Base-by-base conservation (phyloP, 2,797 vertebrate genomes). In the Channa striata region DNA sequence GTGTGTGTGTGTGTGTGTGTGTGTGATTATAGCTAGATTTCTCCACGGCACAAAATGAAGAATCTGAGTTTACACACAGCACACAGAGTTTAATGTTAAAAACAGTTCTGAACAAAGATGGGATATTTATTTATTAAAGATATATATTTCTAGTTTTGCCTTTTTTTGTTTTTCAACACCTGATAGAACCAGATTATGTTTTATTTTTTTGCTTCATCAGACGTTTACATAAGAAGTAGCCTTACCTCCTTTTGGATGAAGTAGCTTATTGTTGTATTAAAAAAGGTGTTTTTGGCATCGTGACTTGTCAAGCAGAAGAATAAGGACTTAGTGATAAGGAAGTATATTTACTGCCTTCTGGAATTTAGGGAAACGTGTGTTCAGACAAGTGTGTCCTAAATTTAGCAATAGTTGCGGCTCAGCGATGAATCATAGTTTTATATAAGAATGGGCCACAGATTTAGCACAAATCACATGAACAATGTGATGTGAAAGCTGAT, bases 291-390 rank as follows among this genome's bases (percentile, higher is more conserved):
- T 36, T 30, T 52, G 40, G 33, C 11, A 5, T 37, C 33, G 30
- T 54, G 52, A 62, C 33, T 39, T 42, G 8, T 66, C 16, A 69
- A 54, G 47, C 57, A 52, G 11, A 65, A 72, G 37, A 52, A 54
- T 21, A 8, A 65, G 48, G 9, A 52, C 30, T 21, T 16, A 75
- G 1, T 30, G 4, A 30, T 56, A 53, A 65, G 21, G 59, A 77
- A 74, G 68, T 68, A 16, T 58, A 34, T 37, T 33, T 59, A 42
- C 52, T 37, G 21, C 70, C 72, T 77, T 50, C 30, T 52, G 20
- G 16, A 65, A 50, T 59, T 70, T 59, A 59, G 54, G 20, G 11
- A 60, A 54, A 39, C 51, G 23, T 36, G 25, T 50, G 40, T 12
- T 49, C 30, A 16, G 1, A 59, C 16, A 52, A 60, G 53, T 37